phyloP scores from a whole-genome alignment of 2,888 invertebrate genomes.

The Hofmannophila pseudospretella region DNA sequence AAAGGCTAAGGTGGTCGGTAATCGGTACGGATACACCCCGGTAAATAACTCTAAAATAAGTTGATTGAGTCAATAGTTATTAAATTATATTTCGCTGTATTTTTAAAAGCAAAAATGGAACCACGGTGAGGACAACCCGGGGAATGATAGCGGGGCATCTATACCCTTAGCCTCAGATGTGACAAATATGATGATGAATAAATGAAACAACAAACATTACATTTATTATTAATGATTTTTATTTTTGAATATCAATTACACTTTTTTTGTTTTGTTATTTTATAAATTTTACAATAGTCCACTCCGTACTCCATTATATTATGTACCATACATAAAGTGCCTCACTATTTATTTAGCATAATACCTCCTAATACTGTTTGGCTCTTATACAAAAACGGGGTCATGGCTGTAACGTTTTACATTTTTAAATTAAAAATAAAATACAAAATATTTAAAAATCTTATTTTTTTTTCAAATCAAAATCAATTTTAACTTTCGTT shows the following conservation, averaged over 20 bases:
- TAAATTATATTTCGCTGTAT: no score
- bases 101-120: no score
- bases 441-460: conserved; percentile 11
- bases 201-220: conserved; percentile 41
- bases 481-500: conserved; percentile 13
- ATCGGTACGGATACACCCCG: no score
- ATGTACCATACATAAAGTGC: conserved; percentile 44
- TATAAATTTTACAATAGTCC: conserved; percentile 63
- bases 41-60: no score
- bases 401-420: conserved; percentile 7
- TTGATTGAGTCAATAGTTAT: no score
- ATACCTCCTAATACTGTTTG: conserved; percentile 14
- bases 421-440: not conserved
- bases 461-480: no score
- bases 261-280: conserved; percentile 53
- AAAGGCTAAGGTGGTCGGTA: no score
- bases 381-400: conserved; percentile 20
- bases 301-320: conserved; percentile 30
- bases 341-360: conserved; percentile 28
- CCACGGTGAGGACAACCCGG: no score
- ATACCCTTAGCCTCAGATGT: no score
- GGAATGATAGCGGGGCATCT: no score
- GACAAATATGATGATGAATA: no score
- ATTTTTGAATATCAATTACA: conserved; percentile 70
- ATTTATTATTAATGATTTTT: conserved; percentile 68